Conservation (phyloP, 2,113 vertebrate species). For the Dasyurus viverrinus region DNA sequence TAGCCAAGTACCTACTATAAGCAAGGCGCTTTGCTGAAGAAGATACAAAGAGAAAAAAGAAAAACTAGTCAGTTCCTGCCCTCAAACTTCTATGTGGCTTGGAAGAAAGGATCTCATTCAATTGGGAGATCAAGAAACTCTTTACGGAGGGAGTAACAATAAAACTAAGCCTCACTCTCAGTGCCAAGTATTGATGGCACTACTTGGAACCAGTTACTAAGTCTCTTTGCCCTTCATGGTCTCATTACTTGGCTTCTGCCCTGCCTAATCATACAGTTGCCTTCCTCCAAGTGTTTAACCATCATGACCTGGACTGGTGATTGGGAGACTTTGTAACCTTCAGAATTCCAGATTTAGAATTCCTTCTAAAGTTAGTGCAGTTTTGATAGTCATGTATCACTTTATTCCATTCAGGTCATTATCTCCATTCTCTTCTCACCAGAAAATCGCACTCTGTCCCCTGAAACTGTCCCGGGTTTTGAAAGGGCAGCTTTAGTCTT, state of each 20-base stretch:
- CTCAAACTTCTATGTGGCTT: background rate
- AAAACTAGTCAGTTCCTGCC: background rate
- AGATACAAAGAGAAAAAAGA: background rate
- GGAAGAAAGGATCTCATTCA: background rate
- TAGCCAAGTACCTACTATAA: background rate
- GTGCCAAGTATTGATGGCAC: background rate
- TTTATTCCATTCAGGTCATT: background rate
- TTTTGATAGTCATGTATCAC: background rate
- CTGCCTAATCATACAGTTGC: background rate
- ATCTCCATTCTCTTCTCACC: background rate
- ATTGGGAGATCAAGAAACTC: background rate
- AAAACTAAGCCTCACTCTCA: background rate
- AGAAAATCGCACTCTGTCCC: background rate
- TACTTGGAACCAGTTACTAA: background rate
- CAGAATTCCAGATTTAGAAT: no score
- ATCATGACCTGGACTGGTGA: background rate
- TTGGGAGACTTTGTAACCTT: background rate
- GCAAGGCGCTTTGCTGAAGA: background rate
- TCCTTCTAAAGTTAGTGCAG: background rate
- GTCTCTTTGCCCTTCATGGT: background rate
- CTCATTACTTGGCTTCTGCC: background rate
- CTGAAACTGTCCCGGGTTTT: background rate
- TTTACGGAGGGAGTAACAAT: background rate
- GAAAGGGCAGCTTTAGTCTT: background rate
- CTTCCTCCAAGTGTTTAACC: background rate